These are phyloP conservation scores for Atractosteus spatula DNA, from an alignment of 2,113 vertebrate genomes.

Conservation along the genomic window DNA sequence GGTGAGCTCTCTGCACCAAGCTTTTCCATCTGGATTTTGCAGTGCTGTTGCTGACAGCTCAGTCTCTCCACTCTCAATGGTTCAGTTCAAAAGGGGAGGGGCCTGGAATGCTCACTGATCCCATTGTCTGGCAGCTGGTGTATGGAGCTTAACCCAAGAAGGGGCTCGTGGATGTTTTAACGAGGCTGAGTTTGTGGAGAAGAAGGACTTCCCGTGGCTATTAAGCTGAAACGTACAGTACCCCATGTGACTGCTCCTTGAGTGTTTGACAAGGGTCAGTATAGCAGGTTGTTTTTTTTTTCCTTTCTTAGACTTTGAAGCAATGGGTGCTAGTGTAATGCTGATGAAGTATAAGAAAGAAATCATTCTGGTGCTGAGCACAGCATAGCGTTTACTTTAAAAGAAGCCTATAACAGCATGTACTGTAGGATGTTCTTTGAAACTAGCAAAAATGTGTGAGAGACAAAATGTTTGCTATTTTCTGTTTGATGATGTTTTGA, in stretches of 20 bases:
- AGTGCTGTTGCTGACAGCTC: background rate
- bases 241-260: constrained; percentile 23
- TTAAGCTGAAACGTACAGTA: constrained; percentile 6
- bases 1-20: background rate
- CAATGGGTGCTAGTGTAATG: background rate
- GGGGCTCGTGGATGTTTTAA: constrained; percentile 5
- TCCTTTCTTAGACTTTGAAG: constrained; percentile 8
- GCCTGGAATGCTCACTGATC: constrained; percentile 17
- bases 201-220: constrained; percentile 2
- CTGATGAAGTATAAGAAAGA: too few relatives aligned
- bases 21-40: too few relatives aligned
- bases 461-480: too few relatives aligned
- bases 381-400: too few relatives aligned
- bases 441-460: too few relatives aligned
- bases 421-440: too few relatives aligned
- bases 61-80: background rate
- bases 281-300: background rate
- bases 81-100: constrained; percentile 20
- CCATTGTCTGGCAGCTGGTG: constrained; percentile 26
- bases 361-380: too few relatives aligned
- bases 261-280: constrained; percentile 15
- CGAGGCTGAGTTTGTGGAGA: background rate
- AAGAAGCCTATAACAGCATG: too few relatives aligned
- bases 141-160: background rate
- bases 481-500: too few relatives aligned